Evolutionary conservation across 2,797 vertebrate genomes (phyloP).

Genomic region (Galaxias olidus): DNA sequence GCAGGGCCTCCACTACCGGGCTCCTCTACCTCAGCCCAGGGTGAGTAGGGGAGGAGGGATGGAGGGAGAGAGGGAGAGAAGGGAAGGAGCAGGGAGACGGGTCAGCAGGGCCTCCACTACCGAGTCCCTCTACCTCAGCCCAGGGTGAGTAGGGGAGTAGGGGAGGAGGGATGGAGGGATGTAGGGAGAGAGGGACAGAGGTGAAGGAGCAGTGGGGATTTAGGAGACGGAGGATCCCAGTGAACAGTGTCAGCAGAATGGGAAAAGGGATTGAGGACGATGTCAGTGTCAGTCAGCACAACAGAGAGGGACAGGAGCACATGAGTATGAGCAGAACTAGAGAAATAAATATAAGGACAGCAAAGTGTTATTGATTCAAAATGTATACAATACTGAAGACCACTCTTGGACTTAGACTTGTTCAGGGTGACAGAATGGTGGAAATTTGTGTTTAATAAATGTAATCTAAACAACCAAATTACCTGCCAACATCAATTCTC

Average conservation of each 20-base stretch:
- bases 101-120: slow-evolving; percentile 80
- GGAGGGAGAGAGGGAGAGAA: slow-evolving; percentile 55
- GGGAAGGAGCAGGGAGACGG: slow-evolving; percentile 78
- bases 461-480: too few species aligned
- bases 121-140: slow-evolving; percentile 68
- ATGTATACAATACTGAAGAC: too few species aligned
- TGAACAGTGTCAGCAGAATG: slow-evolving; percentile 1
- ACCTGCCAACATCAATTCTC: too few species aligned
- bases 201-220: background rate
- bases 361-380: background rate
- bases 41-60: slow-evolving; percentile 77
- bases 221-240: slow-evolving; percentile 1
- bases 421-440: too few species aligned
- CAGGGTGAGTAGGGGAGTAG: slow-evolving; percentile 77
- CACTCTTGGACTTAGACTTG: too few species aligned
- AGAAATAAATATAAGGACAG: background rate
- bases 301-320: background rate
- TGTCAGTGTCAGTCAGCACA: background rate
- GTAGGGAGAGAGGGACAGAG: slow-evolving; percentile 63
- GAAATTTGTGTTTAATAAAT: too few species aligned
- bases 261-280: background rate
- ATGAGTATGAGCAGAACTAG: slow-evolving; percentile 5
- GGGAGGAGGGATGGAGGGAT: slow-evolving; percentile 64
- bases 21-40: slow-evolving; percentile 69
- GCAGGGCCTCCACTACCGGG: slow-evolving; percentile 79